phyloP scores from a whole-genome alignment of 2,113 vertebrate genomes.

The Cephalopholis sonnerati region DNA sequence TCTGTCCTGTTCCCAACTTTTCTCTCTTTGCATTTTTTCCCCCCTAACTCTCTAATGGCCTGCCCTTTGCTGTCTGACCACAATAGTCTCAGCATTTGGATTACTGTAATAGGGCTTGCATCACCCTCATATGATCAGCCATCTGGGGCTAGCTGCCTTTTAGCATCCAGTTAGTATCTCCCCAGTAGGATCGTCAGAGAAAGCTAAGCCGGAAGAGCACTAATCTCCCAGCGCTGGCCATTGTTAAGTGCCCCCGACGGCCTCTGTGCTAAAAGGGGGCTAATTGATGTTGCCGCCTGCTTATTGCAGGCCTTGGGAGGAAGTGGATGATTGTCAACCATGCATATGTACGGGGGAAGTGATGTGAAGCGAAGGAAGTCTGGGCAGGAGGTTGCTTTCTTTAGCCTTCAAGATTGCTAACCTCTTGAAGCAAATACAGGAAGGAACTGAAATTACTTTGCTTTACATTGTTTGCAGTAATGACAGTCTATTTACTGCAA shows the following conservation, averaged over 20 bases:
- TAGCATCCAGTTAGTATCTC: constrained; percentile 49
- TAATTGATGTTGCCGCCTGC: constrained; percentile 80
- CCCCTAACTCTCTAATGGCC: constrained; percentile 8
- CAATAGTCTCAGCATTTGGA: constrained; percentile 65
- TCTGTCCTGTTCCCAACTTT: constrained; percentile 4
- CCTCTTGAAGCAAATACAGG: not conserved
- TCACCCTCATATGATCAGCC: constrained; percentile 66
- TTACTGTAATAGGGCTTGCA: constrained; percentile 67
- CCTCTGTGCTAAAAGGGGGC: constrained; percentile 64
- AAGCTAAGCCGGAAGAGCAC: constrained; percentile 63
- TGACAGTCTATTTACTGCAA: no score
- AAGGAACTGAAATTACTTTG: not conserved
- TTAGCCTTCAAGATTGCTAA: constrained; percentile 11
- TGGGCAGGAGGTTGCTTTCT: not conserved
- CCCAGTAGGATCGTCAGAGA: constrained; percentile 46
- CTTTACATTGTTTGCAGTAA: not conserved
- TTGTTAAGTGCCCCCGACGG: constrained; percentile 61
- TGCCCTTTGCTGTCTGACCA: constrained; percentile 48
- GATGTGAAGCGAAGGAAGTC: not conserved
- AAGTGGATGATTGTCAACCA: constrained; percentile 43
- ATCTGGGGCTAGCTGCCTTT: constrained; percentile 62
- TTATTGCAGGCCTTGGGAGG: constrained; percentile 52
- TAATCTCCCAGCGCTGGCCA: constrained; percentile 66
- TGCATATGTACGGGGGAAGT: not conserved
- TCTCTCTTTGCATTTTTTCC: not conserved